Evolutionary conservation across 2,888 invertebrate genomes (phyloP).

Genomic region (Drosophila imparisetae): DNA sequence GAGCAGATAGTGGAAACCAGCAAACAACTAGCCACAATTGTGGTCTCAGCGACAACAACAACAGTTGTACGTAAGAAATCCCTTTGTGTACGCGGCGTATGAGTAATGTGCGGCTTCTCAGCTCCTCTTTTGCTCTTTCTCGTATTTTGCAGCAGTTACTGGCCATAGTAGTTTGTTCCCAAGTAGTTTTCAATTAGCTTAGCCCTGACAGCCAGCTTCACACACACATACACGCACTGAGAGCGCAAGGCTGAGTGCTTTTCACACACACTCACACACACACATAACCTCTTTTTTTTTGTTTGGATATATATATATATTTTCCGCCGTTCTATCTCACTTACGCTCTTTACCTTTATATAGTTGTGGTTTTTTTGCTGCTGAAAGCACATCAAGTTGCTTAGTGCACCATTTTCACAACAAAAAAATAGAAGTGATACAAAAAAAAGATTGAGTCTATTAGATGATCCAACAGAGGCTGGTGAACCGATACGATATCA

Average conservation of each 20-base stretch:
- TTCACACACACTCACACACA: conserved; percentile 8
- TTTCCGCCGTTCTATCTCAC: background rate
- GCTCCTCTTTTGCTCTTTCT: conserved; percentile 43
- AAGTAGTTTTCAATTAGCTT: conserved; percentile 77
- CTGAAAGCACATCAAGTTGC: conserved; percentile 44
- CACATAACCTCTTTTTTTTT: background rate
- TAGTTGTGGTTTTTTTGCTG: conserved; percentile 27
- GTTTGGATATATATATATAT: background rate
- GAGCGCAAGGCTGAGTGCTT: conserved; percentile 56
- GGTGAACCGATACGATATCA: conserved; percentile 26
- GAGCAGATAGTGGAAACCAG: conserved; percentile 21
- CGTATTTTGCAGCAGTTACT: conserved; percentile 36
- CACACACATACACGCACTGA: conserved; percentile 2
- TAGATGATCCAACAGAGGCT: conserved; percentile 7
- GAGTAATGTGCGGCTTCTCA: conserved; percentile 74
- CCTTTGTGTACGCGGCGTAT: conserved; percentile 62
- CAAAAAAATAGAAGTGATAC: conserved; percentile 5
- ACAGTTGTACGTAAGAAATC: conserved; percentile 9
- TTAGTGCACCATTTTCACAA: conserved; percentile 29
- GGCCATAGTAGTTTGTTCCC: conserved; percentile 28
- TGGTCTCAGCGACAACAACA: conserved; percentile 23
- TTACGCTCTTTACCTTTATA: conserved; percentile 23
- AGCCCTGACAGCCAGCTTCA: conserved; percentile 45
- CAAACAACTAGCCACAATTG: conserved; percentile 46
- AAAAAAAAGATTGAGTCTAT: background rate